A percentile compares a stretch with the other conserved stretches of the same genome.
Conservation (phyloP, 2,113 vertebrate genomes). For the Leptocoma aspasia region DNA sequence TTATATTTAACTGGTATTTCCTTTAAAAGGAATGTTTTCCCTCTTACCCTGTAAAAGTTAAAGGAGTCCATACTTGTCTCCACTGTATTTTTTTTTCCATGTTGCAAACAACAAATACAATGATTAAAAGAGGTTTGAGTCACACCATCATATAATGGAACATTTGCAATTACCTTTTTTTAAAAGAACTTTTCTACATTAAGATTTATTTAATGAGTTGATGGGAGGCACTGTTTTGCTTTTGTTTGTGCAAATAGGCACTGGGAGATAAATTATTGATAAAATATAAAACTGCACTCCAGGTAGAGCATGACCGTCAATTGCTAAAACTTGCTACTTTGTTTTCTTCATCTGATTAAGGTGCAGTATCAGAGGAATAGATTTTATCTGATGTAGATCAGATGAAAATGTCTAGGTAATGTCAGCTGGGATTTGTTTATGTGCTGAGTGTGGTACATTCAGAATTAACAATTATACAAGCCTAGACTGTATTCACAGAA, state of each 20-base stretch:
- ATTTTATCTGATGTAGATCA: not conserved
- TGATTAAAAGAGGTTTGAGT: not conserved
- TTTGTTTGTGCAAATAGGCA: not conserved
- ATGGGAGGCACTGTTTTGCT: not conserved
- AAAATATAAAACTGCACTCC: not conserved
- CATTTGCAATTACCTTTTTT: not conserved
- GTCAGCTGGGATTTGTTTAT: not conserved
- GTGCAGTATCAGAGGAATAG: not conserved
- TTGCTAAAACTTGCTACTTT: not conserved
- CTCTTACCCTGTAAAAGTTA: not conserved
- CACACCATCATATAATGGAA: not conserved
- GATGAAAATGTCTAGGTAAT: not conserved
- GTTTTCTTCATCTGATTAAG: not conserved
- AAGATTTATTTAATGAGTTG: not conserved
- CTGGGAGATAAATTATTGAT: not conserved
- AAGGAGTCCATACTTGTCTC: not conserved
- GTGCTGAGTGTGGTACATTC: not conserved
- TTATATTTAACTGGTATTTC: conserved; percentile 36
- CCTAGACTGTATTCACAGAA: not conserved
- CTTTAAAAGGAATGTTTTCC: conserved; percentile 7
- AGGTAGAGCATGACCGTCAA: fast-evolving
- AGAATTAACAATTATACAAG: not conserved
- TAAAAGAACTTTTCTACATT: not conserved
- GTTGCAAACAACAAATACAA: not conserved
- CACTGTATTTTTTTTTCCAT: not conserved